These are phyloP conservation scores for Hypercompe scribonia DNA, from an alignment of 2,888 invertebrate species.

Conservation along the genomic window DNA sequence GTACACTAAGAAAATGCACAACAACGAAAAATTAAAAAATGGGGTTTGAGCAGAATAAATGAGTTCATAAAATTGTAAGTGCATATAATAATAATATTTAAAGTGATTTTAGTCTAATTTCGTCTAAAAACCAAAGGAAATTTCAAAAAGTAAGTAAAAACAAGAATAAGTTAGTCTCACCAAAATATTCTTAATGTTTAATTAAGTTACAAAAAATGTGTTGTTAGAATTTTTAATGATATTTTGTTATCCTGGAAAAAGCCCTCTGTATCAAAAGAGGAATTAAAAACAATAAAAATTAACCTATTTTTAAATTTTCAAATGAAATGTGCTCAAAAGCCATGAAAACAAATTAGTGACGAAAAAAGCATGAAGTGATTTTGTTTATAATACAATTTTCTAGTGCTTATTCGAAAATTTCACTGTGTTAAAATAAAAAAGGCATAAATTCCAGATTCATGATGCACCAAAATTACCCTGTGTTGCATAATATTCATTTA, in stretches of 20 bases:
- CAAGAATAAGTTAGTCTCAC: constrained; percentile 18
- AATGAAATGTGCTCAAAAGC: constrained; percentile 49
- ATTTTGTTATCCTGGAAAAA: constrained; percentile 5
- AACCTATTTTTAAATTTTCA: constrained; percentile 28
- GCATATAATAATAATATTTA: constrained; percentile 44
- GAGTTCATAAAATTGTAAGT: constrained; percentile 74
- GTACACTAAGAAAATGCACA: constrained; percentile 65
- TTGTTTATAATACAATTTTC: constrained; percentile 47
- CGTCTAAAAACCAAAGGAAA: constrained; percentile 19
- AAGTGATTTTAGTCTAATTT: constrained; percentile 32
- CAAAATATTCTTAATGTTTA: constrained; percentile 12
- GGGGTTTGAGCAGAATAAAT: constrained; percentile 85
- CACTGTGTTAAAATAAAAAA: constrained; percentile 28
- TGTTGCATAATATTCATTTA: constrained; percentile 24
- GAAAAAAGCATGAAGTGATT: constrained; percentile 44
- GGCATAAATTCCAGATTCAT: constrained; percentile 35
- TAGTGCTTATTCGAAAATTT: constrained; percentile 44
- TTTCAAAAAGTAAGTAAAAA: neutral
- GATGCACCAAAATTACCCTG: constrained; percentile 26
- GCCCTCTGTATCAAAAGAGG: neutral
- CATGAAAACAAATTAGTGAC: constrained; percentile 42
- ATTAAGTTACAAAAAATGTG: constrained; percentile 22
- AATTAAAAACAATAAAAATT: constrained; percentile 27
- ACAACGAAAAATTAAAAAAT: constrained; percentile 77
- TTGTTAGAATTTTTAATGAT: neutral